Base-by-base conservation (phyloP, 2,888 invertebrate species). In the Clunio marinus region DNA sequence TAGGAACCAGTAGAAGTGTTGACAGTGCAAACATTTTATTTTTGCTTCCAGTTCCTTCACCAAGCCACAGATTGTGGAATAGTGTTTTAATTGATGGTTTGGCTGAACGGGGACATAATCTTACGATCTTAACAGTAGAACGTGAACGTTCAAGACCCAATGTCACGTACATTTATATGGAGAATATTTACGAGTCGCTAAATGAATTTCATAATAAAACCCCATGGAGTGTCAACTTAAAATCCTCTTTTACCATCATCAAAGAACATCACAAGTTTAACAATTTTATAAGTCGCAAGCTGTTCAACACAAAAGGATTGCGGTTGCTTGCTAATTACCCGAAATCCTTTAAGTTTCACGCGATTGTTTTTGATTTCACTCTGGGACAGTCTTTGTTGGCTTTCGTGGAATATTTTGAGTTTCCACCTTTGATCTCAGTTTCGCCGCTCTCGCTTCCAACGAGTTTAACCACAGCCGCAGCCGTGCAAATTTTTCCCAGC, bases 291-390 rank as follows among this genome's bases (percentile, higher is more conserved):
- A 69, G 66, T 27, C 35, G 46, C 5, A 51, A 55, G 20, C n/a
- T 69, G 13, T 41, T 71, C 77, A 76, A 72, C 77, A 75, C 77
- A 76, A 71, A 77, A 51, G 58, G 66, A 41, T 69, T 71, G 58
- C 5, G 66, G 68, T 20, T 59, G 69, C 46, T 72, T 4, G 69
- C 70, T 62, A 41, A 66, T 41, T 72, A 72, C 70, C 71, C 72
- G 25, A 59, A 32, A 20, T 58, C 68, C 20, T 72, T 72, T 28
- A 69, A 68, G 28, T 72, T 72, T 67, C 70, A 72, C 63, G 60
- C 71, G 10, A 68, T 72, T 17, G 35, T 72, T 37, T 71, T 72
- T 46, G 72, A 72, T 51, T 72, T 71, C 62, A 72, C 69, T 8
- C 70, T 69, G 28, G 69, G 70, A 45, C 71, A 72, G 17, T 72